Percentiles rank a stretch among this genome's conserved stretches.
phyloP scores from a whole-genome alignment of 2,797 vertebrate species.

The Choloepus didactylus region DNA sequence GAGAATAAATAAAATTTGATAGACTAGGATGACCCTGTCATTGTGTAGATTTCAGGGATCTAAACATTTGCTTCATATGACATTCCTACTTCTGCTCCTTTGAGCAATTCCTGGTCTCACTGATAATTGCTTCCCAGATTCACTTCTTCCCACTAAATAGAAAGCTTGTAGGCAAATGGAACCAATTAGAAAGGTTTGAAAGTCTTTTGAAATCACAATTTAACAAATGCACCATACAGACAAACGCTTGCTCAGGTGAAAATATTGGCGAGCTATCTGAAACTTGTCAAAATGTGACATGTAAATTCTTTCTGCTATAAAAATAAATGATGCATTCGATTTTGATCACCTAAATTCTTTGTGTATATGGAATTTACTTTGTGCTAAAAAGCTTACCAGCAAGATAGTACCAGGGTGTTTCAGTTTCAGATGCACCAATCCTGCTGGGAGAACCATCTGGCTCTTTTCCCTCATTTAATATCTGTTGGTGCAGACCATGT shows the following conservation, averaged over 20 bases:
- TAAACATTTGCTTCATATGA: not conserved
- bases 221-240: not conserved
- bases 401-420: not conserved
- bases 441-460: not conserved
- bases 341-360: not conserved
- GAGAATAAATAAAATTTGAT: constrained; percentile 24
- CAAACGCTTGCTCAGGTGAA: constrained; percentile 22
- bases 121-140: not conserved
- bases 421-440: not conserved
- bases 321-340: constrained; percentile 20
- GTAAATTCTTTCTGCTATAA: constrained; percentile 20
- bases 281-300: constrained; percentile 40
- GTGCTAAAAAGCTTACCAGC: not conserved
- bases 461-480: not conserved
- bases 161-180: constrained; percentile 14
- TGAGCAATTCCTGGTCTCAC: constrained; percentile 33
- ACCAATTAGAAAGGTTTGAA: not conserved
- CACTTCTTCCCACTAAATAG: constrained; percentile 19
- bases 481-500: not conserved
- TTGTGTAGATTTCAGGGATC: not conserved
- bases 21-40: not conserved
- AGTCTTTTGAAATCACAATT: not conserved
- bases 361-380: not conserved
- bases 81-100: not conserved
- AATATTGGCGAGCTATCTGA: not conserved